These are phyloP conservation scores for Anabas testudineus DNA, from an alignment of 2,797 vertebrate genomes.

Conservation along the genomic window DNA sequence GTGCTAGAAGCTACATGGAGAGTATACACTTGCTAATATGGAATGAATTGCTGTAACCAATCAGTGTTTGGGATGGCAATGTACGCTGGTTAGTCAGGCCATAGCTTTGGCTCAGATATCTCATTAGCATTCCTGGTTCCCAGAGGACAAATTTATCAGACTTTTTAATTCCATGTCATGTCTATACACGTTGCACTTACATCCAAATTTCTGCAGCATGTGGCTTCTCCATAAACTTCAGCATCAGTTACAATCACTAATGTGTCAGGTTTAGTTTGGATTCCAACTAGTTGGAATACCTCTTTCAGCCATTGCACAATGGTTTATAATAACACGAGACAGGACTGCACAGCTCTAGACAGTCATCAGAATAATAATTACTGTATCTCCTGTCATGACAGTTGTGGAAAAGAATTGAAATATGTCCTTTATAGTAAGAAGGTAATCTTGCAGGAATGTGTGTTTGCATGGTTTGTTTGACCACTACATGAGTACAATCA, in stretches of 20 bases:
- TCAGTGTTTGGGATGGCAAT: neutral
- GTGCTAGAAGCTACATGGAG: slow-evolving; percentile 24
- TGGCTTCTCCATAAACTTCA: neutral
- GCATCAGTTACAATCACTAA: neutral
- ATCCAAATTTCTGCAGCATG: neutral
- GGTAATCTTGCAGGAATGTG: neutral
- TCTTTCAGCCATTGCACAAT: too few species aligned
- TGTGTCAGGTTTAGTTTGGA: neutral
- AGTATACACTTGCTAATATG: neutral
- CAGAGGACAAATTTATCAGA: neutral
- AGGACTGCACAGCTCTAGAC: too few species aligned
- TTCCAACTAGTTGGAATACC: neutral
- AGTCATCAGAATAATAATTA: too few species aligned
- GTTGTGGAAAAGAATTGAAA: too few species aligned
- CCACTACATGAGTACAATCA: too few species aligned
- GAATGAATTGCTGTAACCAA: slow-evolving; percentile 25
- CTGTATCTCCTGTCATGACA: too few species aligned
- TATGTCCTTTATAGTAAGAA: too few species aligned
- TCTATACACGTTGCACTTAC: neutral
- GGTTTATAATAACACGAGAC: too few species aligned
- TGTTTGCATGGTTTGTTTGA: neutral
- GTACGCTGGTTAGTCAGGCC: neutral
- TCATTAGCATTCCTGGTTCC: too few species aligned
- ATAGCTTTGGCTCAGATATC: neutral
- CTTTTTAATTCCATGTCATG: neutral